A percentile compares a stretch with the other conserved stretches of the same genome.
Conservation (phyloP, 1,140 invertebrate genomes). For the Brachystomella parvula region DNA sequence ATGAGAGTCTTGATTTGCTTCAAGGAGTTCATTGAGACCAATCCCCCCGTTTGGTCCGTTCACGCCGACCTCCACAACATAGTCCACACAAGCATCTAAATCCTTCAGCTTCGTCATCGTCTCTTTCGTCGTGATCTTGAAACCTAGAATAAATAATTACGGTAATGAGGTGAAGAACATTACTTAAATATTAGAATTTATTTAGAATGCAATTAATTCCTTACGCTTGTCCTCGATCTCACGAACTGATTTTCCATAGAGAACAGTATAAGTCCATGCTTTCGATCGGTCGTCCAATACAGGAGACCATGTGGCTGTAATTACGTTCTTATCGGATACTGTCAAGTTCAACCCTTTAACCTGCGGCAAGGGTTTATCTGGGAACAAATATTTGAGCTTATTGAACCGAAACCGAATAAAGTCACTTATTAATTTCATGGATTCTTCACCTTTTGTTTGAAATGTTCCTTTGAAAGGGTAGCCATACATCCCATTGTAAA, state of each 20-base stretch:
- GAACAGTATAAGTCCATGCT: slow-evolving; percentile 40
- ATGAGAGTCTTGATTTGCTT: neutral
- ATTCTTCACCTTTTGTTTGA: slow-evolving; percentile 48
- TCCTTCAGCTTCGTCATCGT: slow-evolving; percentile 52
- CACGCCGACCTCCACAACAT: slow-evolving; percentile 61
- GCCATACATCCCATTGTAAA: slow-evolving; percentile 53
- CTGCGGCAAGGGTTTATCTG: slow-evolving; percentile 47
- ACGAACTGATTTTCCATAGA: slow-evolving; percentile 36
- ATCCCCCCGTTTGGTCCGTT: slow-evolving; percentile 41
- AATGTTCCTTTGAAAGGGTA: slow-evolving; percentile 47
- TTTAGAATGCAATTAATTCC: too few relatives aligned
- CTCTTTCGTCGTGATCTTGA: slow-evolving; percentile 47
- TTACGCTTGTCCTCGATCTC: slow-evolving; percentile 25
- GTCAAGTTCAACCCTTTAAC: slow-evolving; percentile 46
- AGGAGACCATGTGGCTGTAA: neutral
- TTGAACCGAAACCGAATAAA: slow-evolving; percentile 5
- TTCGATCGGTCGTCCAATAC: slow-evolving; percentile 6
- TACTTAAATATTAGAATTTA: too few relatives aligned
- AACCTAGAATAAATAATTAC: slow-evolving; percentile 12
- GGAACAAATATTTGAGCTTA: neutral
- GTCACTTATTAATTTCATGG: neutral
- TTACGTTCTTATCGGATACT: neutral
- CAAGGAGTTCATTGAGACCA: slow-evolving; percentile 47
- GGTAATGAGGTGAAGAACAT: neutral
- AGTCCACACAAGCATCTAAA: slow-evolving; percentile 62